Evolutionary conservation across 2,797 vertebrate species (phyloP).

Genomic region (Anniella stebbinsi): DNA sequence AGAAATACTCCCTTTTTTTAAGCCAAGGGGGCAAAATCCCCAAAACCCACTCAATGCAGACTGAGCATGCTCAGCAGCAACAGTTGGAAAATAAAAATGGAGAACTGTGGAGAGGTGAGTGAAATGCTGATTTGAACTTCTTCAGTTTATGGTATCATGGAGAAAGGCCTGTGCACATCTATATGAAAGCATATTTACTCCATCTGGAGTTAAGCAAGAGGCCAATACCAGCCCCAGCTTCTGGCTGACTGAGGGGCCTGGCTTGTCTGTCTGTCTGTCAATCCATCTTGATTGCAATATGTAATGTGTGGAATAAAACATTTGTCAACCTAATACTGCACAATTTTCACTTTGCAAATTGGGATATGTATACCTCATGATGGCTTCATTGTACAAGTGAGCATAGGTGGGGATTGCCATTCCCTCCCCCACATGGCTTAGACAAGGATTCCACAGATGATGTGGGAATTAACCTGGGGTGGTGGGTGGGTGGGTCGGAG

Average conservation of each 20-base stretch:
- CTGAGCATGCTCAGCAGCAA: too few species aligned
- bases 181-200: background rate
- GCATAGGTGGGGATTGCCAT: background rate
- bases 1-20: too few species aligned
- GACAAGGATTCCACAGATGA: background rate
- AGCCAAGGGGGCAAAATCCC: too few species aligned
- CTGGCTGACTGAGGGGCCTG: background rate
- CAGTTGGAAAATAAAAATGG: too few species aligned
- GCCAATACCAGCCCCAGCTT: background rate
- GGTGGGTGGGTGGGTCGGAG: too few species aligned
- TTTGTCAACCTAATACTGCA: background rate
- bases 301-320: too few species aligned
- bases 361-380: background rate
- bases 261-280: background rate
- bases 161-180: background rate
- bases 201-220: background rate
- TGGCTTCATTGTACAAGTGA: background rate
- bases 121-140: too few species aligned
- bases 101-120: too few species aligned
- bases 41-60: too few species aligned
- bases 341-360: background rate
- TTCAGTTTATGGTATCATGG: background rate
- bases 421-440: too few species aligned
- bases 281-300: too few species aligned
- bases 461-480: background rate